Base-by-base conservation (phyloP, 2,888 invertebrate genomes). In the Stomorhina lunata region DNA sequence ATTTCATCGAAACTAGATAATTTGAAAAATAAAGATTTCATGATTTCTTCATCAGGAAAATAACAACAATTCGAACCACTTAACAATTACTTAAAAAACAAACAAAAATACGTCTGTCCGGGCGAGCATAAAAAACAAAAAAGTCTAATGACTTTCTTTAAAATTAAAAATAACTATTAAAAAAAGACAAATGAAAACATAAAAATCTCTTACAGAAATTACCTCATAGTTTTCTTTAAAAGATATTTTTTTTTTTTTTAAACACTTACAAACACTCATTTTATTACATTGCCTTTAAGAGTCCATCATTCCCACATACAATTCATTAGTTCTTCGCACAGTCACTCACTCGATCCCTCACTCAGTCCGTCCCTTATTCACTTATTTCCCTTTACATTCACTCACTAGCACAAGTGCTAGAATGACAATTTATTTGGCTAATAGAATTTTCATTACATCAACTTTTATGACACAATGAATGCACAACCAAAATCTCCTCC, bases 371-470 rank as follows among this genome's bases (percentile, higher is more conserved):
- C 20, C 22, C 9, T n/a, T n/a, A n/a, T n/a, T n/a, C n/a, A n/a
- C 10, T 2, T 5, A 34, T n/a, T 20, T 7, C 6, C 4, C 7
- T 32, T 34, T 45, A 12, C 4, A 43, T 43, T 9, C 15, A 1
- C 15, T 9, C 7, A 6, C 17, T 10, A 7, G 2, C 65, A 7
- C 22, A 43, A 43, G 40, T 32, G 43, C 5, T 22, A 6, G 9
- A 57, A 45, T 34, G 55, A 45, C 34, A 72, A 55, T 68, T 73
- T 73, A 73, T 78, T 55, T 61, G 37, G 15, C 66, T 61, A 81
- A 81, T 72, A 72, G 65, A 68, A 61, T 81, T 66, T 81, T 61
- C 61, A 66, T 77, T 77, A 61, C 61, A 72, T 72, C 77, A 40
- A 68, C 25, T 63, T 75, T 75, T 63, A 76, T 55, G 75, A n/a